Evolutionary conservation across 2,113 vertebrate species (phyloP).

Genomic region (Brachypodius melanocephalos): DNA sequence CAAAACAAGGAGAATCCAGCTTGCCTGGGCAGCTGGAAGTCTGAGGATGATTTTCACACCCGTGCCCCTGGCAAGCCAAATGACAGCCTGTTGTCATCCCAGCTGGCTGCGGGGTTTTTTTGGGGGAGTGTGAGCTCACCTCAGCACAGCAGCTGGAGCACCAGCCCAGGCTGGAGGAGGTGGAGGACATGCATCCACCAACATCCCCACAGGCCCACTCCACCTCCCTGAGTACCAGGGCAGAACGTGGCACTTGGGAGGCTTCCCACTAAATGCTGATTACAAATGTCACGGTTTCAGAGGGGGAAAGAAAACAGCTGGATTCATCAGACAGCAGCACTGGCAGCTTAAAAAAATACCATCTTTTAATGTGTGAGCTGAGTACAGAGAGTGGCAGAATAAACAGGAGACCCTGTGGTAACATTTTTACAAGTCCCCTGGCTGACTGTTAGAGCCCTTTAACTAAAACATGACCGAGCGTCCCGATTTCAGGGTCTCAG

Average conservation of each 20-base stretch:
- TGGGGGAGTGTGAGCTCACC: neutral
- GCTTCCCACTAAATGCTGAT: neutral
- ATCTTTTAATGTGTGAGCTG: slow-evolving; percentile 26
- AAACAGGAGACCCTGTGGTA: slow-evolving; percentile 34
- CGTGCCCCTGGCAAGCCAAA: neutral
- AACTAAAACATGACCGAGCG: slow-evolving; percentile 32
- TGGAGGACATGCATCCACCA: neutral
- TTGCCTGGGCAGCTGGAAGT: neutral
- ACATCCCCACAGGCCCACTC: neutral
- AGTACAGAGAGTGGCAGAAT: neutral
- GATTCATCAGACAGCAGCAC: slow-evolving; percentile 9
- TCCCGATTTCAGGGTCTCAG: neutral
- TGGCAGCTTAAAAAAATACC: slow-evolving; percentile 48
- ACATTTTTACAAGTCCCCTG: slow-evolving; percentile 49
- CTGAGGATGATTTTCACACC: neutral
- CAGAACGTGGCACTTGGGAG: neutral
- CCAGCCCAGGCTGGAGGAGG: neutral
- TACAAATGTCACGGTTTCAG: slow-evolving; percentile 38
- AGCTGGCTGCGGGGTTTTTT: neutral
- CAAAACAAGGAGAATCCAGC: neutral
- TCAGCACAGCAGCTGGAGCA: neutral
- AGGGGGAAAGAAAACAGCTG: slow-evolving; percentile 43
- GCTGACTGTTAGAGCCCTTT: slow-evolving; percentile 39
- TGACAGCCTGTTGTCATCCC: neutral
- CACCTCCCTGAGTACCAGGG: neutral